A percentile compares a stretch with the other conserved stretches of the same genome.
Conservation (phyloP, 2,888 invertebrate genomes). For the Limenitis camilla region DNA sequence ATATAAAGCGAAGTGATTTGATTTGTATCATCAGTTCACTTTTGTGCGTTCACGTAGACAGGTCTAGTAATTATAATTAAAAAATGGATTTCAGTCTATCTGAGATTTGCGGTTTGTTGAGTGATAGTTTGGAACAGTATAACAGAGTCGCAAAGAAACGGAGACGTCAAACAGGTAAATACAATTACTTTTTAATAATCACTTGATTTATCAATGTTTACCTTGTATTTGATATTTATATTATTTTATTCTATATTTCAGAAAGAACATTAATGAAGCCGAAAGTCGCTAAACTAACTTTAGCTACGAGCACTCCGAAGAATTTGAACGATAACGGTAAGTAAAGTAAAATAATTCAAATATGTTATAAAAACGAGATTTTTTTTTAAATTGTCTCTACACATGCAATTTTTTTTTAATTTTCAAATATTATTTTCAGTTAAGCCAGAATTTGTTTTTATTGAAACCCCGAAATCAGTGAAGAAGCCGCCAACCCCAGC, state of each 20-base stretch:
- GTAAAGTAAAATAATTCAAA: too few species aligned
- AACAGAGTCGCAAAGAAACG: slow-evolving; percentile 5
- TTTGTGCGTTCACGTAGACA: neutral
- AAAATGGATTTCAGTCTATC: slow-evolving; percentile 20
- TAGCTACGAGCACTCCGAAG: neutral
- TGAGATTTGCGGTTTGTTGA: slow-evolving; percentile 19
- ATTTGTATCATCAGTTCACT: neutral
- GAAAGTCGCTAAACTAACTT: neutral
- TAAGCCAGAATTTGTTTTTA: neutral
- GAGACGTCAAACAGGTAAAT: slow-evolving; percentile 4
- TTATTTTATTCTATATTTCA: neutral
- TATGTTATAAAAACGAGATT: too few species aligned
- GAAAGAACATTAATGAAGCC: neutral
- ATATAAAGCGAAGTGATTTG: neutral
- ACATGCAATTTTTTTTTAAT: neutral
- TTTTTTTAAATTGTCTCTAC: too few species aligned
- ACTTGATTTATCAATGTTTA: too few species aligned
- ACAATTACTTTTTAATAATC: too few species aligned
- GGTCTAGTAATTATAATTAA: neutral
- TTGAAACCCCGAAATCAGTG: neutral
- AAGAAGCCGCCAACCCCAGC: neutral
- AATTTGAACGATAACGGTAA: neutral
- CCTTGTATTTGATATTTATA: neutral
- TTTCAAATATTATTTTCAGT: neutral
- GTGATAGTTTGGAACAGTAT: slow-evolving; percentile 15